Base-by-base conservation (phyloP, 2,113 vertebrate species). In the Erythrocercus mccallii region DNA sequence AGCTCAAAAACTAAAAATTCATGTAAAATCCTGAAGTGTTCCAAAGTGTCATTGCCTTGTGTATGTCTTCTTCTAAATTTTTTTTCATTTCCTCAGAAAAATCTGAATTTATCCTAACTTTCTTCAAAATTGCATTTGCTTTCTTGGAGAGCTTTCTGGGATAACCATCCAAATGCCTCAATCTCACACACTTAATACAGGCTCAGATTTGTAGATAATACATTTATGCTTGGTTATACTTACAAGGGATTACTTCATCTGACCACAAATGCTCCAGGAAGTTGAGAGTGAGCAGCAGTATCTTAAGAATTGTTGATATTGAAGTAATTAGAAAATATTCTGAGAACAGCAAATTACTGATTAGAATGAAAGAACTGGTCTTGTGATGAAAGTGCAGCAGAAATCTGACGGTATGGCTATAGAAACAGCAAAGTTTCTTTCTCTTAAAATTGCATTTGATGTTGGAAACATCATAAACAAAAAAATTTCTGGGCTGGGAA, bases 131-230 rank as follows among this genome's bases (percentile, higher is more conserved):
- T 53, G 10, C 6, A 35, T 61, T 88, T 96, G 23, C 2, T 81
- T 85, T 92, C 91, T 82, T 50, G 31, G 45, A 53, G 66, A 73
- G 48, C 37, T 80, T 90, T 94, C 42, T 70, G 71, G 28, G 81
- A 77, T 82, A 92, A 62, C 35, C 15, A 11, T 42, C 19, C 37
- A 88, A 76, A 61, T 76, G 56, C 50, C 54, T 93, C 2, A 0
- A 91, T 82, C 68, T 86, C 21, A 42, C 82, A 66, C 3, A 4
- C 58, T 80, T 93, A 86, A 70, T 85, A 33, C 71, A 81, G 87
- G 73, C 89, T 92, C 70, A 77, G 90, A 83, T 80, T 88, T 93
- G 48, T 61, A 90, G 81, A 53, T 94, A 90, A 96, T 79, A 38
- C 73, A 48, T 85, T 95, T 91, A 80, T 94, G 88, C 92, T n/a